Evolutionary conservation across 2,888 invertebrate species (phyloP).

Genomic region (Acheta domesticus): DNA sequence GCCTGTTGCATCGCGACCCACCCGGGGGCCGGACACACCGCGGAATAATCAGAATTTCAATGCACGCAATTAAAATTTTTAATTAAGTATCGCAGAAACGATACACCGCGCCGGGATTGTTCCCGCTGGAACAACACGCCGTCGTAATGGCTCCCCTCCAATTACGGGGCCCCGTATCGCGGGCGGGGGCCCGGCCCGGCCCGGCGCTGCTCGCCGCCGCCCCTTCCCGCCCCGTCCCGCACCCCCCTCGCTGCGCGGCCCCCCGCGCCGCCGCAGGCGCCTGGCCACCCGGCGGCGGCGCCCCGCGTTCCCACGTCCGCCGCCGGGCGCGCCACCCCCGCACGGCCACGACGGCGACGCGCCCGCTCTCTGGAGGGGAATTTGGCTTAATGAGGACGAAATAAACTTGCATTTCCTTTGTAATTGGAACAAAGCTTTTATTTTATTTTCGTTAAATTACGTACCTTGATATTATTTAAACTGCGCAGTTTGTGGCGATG

Average conservation of each 20-base stretch:
- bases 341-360: too few relatives aligned
- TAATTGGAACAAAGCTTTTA: too few relatives aligned
- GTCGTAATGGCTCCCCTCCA: conserved; percentile 18
- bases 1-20: too few relatives aligned
- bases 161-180: background rate
- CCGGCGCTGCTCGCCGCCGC: background rate
- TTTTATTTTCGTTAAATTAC: too few relatives aligned
- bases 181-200: background rate
- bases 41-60: conserved; percentile 9
- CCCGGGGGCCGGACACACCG: too few relatives aligned
- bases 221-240: background rate
- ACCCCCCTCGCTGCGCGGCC: background rate
- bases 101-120: background rate
- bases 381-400: too few relatives aligned
- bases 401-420: too few relatives aligned
- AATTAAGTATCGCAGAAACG: conserved; percentile 9
- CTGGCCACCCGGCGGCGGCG: background rate
- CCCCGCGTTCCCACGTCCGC: background rate
- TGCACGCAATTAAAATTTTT: conserved; percentile 11
- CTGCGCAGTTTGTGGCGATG: too few relatives aligned
- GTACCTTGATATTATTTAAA: too few relatives aligned
- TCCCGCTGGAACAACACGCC: conserved; percentile 18
- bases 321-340: too few relatives aligned
- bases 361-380: too few relatives aligned
- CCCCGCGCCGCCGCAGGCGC: background rate